Percentiles rank a stretch among this genome's conserved stretches.
phyloP scores from a whole-genome alignment of 2,797 vertebrate genomes.

The Danio choprae region DNA sequence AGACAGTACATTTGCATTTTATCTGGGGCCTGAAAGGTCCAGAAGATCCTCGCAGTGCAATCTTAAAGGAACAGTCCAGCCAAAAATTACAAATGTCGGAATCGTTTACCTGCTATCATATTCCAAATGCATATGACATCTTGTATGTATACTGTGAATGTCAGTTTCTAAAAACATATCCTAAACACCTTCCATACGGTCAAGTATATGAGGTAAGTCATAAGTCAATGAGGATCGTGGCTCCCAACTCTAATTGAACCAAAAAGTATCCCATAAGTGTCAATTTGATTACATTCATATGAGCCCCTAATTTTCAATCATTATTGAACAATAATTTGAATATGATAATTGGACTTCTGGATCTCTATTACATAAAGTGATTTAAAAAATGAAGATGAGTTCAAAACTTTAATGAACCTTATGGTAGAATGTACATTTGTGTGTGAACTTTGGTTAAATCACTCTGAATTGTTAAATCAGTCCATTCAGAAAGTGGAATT shows the following conservation, averaged over 20 bases:
- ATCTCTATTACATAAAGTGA: no score
- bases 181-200: background rate
- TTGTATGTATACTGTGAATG: background rate
- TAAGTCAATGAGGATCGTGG: background rate
- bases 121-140: background rate
- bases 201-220: no score
- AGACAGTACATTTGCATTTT: conserved; percentile 60
- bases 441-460: background rate
- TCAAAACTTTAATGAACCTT: no score
- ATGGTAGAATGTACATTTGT: background rate
- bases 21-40: conserved; percentile 49
- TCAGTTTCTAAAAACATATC: background rate
- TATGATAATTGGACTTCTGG: no score
- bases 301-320: no score
- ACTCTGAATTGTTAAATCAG: background rate
- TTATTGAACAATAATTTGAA: no score
- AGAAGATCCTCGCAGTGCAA: conserved; percentile 9
- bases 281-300: background rate
- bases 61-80: background rate
- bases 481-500: background rate
- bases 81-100: background rate
- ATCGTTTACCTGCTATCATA: background rate
- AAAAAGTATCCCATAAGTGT: background rate
- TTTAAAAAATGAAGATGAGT: no score
- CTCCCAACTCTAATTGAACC: background rate